These are phyloP conservation scores for Enteromius trimaculatus DNA, from an alignment of 2,797 vertebrate species.

Conservation along the genomic window DNA sequence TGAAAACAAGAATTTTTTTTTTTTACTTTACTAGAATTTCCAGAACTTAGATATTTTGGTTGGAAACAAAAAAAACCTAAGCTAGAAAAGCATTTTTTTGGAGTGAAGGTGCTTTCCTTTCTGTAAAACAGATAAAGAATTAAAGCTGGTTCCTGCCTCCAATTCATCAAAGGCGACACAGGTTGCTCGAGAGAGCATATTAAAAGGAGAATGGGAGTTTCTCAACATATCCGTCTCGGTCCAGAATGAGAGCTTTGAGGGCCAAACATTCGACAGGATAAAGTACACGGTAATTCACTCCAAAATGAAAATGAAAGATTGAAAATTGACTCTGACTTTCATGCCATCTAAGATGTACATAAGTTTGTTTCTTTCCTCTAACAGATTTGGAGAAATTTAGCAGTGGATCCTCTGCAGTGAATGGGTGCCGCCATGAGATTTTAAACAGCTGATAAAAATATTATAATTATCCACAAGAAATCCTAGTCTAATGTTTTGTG, in stretches of 20 bases:
- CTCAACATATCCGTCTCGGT: slow-evolving; percentile 63
- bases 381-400: background rate
- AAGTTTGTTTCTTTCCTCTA: background rate
- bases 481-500: background rate
- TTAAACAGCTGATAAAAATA: background rate
- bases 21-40: no score
- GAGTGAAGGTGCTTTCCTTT: background rate
- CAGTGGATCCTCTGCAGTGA: background rate
- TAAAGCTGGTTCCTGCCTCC: slow-evolving; percentile 65
- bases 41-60: no score
- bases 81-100: no score
- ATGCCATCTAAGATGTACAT: background rate
- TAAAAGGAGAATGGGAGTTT: slow-evolving; percentile 78
- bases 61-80: no score
- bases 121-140: slow-evolving; percentile 62
- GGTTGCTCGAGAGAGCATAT: slow-evolving; percentile 66
- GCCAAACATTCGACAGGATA: slow-evolving; percentile 62
- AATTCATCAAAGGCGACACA: slow-evolving; percentile 74
- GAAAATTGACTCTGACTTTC: background rate
- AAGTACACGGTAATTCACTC: slow-evolving; percentile 67
- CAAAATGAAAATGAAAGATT: background rate
- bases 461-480: background rate
- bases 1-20: no score
- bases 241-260: slow-evolving; percentile 26
- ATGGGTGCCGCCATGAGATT: background rate